Conservation (phyloP, 30 jellyfish, hydroid and myxozoan genomes). For the Aurelia sp. region DNA sequence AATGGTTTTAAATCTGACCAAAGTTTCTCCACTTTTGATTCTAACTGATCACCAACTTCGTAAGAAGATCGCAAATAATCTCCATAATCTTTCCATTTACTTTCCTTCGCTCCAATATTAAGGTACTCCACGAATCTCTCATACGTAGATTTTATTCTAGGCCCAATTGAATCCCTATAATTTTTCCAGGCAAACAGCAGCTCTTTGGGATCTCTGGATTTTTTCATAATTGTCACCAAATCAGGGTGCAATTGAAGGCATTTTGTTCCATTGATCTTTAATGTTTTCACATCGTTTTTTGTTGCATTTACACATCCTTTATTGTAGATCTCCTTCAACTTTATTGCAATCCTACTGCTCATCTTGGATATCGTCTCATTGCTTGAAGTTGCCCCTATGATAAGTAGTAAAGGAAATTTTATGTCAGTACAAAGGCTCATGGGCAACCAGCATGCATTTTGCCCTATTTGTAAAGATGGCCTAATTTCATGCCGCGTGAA, state of each 20-base stretch:
- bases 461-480: too few species aligned
- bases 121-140: conserved; percentile 64
- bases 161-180: conserved; percentile 92
- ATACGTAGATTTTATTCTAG: conserved; percentile 63
- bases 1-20: conserved; percentile 96
- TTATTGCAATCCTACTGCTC: conserved; percentile 28
- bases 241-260: conserved; percentile 82
- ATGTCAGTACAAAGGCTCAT: too few species aligned
- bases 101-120: conserved; percentile 90
- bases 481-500: too few species aligned
- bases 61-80: conserved; percentile 85
- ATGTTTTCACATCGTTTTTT: conserved; percentile 59
- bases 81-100: conserved; percentile 84
- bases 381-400: conserved; percentile 48
- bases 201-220: conserved; percentile 78
- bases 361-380: conserved; percentile 35
- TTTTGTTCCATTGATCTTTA: conserved; percentile 48
- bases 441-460: too few species aligned
- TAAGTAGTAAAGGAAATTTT: too few species aligned
- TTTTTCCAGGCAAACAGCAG: conserved; percentile 91
- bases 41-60: conserved; percentile 80
- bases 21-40: conserved; percentile 73
- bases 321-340: conserved; percentile 80
- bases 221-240: conserved; percentile 54
- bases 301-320: conserved; percentile 78